Evolutionary conservation across 2,113 vertebrate genomes (phyloP).

Genomic region (Dermatemys mawii): DNA sequence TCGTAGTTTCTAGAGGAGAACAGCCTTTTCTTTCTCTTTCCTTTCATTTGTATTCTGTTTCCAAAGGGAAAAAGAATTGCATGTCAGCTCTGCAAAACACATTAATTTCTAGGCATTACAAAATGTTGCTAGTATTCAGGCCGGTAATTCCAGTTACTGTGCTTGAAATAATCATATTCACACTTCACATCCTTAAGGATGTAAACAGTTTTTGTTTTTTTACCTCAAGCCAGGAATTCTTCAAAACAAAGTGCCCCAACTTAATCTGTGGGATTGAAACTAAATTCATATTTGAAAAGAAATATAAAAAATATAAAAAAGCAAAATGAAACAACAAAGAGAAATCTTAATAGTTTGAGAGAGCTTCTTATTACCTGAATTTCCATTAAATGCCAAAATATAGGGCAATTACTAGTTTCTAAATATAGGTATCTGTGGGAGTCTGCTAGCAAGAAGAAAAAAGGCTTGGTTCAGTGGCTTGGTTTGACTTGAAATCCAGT

Average conservation of each 20-base stretch:
- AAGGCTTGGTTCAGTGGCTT: constrained; percentile 72
- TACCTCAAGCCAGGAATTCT: background rate
- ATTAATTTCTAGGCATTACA: background rate
- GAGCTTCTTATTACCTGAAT: constrained; percentile 55
- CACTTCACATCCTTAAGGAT: fast-evolving
- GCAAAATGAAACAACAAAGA: background rate
- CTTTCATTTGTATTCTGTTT: background rate
- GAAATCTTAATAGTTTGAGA: constrained; percentile 19
- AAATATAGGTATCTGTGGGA: constrained; percentile 81
- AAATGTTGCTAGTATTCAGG: background rate
- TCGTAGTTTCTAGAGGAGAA: background rate
- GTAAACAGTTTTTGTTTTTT: background rate
- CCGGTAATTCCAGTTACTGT: background rate
- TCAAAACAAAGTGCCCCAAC: background rate
- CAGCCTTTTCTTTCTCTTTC: background rate
- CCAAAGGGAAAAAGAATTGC: background rate
- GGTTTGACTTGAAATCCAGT: constrained; percentile 82
- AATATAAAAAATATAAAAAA: background rate
- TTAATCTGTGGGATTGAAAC: constrained; percentile 9
- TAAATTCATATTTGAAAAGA: background rate
- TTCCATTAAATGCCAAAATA: constrained; percentile 51
- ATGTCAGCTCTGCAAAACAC: background rate
- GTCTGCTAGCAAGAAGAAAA: constrained; percentile 74
- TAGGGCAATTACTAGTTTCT: constrained; percentile 78
- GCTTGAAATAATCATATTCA: background rate